Evolutionary conservation across 92 coral and sea anemone genomes (phyloP), one percentile per base, ranked within the genome.

Genomic region (Actinernus sp.): DNA sequence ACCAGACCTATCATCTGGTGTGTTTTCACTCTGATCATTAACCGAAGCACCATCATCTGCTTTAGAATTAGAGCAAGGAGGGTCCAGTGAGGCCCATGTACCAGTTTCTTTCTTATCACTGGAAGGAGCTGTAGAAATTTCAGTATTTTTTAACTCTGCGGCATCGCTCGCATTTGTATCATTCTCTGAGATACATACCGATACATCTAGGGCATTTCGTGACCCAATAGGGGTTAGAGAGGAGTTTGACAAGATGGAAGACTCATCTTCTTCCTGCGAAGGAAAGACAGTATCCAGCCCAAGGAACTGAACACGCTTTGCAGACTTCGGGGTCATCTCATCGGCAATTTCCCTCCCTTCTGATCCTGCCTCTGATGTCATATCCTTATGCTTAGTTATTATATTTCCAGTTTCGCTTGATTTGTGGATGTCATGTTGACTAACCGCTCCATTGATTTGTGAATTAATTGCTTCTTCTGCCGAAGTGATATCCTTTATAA

Each of bases 51-150:
- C n/a, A n/a, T 25, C 58, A 14, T 51, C 31, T 9, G 21, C 25
- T 16, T 48, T 63, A 25, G 61, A 41, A 24, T 52, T 29, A 10
- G 33, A 39, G 13, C 40, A 49, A 14, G 72, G 69, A 14, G 74
- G 46, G 62, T 71, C 73, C 19, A 85, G 53, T 0, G 78, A 66
- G 32, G 85, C 93, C 85, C 82, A 76, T 20, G 93, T 87, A 2
- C 81, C 89, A 13, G 89, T 64, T 19, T 75, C 58, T 50, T 64
- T 78, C 13, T 51, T 64, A 17, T 44, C 49, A 20, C 52, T 41
- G 22, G 23, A 18, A 12, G 65, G 28, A 43, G 29, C 49, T 3
- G n/a, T 3, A 21, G 31, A 26, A 9, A 26, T 23, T 16, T 60
- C 56, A 0, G 61, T 41, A 19, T 60, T 23, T 17, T 1, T 14